Conservation (phyloP, 2,797 vertebrate species). For the Macroramphosus scolopax region DNA sequence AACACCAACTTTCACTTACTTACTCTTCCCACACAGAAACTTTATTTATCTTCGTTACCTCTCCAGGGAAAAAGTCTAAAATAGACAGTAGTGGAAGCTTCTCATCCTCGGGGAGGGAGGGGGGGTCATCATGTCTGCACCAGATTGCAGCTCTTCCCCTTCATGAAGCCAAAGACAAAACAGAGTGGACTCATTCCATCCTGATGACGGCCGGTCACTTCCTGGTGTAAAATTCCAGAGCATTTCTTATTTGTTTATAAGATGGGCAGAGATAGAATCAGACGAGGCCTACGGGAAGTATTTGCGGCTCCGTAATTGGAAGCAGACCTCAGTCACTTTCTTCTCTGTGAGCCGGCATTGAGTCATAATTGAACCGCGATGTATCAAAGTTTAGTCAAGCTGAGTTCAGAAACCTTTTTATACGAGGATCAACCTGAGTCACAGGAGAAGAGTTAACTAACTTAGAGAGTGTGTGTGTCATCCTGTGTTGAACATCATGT, state of each 20-base stretch:
- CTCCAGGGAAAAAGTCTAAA: too few species aligned
- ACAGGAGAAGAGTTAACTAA: not conserved
- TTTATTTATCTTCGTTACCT: too few species aligned
- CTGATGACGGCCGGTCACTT: conserved; percentile 40
- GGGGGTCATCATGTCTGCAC: too few species aligned
- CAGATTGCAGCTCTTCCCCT: too few species aligned
- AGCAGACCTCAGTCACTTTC: conserved; percentile 58
- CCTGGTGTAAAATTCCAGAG: conserved; percentile 31
- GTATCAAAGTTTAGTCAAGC: conserved; percentile 26
- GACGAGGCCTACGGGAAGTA: conserved; percentile 25
- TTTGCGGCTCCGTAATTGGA: conserved; percentile 61
- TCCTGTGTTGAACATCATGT: too few species aligned
- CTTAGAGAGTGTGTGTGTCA: too few species aligned
- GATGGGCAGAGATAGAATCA: conserved; percentile 52
- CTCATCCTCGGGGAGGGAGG: too few species aligned
- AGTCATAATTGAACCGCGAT: conserved; percentile 48
- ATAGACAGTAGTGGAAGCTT: too few species aligned
- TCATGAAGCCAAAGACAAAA: too few species aligned
- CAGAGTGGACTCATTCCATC: conserved; percentile 39
- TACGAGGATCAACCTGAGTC: not conserved
- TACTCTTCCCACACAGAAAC: too few species aligned
- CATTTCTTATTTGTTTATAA: conserved; percentile 44
- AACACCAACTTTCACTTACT: too few species aligned
- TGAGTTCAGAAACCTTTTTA: too few species aligned
- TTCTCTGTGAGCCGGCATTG: conserved; percentile 39